These are phyloP conservation scores for Drosophila ercepeae DNA, from an alignment of 1,140 invertebrate genomes.

Conservation along the genomic window DNA sequence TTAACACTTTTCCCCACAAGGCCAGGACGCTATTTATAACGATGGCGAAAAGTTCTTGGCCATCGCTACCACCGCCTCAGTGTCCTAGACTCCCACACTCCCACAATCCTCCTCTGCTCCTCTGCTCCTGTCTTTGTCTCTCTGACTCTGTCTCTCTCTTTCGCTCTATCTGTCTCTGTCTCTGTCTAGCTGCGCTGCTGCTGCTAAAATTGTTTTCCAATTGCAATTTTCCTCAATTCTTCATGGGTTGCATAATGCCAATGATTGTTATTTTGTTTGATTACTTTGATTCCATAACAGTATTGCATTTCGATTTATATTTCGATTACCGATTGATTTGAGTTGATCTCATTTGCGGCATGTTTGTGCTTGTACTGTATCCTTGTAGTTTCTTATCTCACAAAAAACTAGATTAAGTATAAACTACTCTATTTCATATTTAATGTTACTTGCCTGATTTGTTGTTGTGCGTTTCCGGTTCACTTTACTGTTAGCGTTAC, in stretches of 20 bases:
- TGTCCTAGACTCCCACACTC: not conserved
- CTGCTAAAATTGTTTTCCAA: slow-evolving; percentile 45
- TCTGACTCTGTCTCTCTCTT: slow-evolving; percentile 8
- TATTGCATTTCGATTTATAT: not conserved
- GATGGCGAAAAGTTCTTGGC: slow-evolving; percentile 35
- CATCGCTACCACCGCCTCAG: not conserved
- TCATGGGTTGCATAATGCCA: slow-evolving; percentile 42
- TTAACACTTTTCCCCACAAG: slow-evolving; percentile 32
- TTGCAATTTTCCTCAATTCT: slow-evolving; percentile 50
- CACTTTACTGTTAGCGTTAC: slow-evolving; percentile 38
- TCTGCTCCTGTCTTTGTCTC: slow-evolving; percentile 1
- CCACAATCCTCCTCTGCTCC: too few species aligned
- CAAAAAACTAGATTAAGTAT: not conserved
- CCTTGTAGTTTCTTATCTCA: not conserved
- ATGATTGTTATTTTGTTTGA: slow-evolving; percentile 44
- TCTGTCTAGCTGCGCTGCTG: slow-evolving; percentile 35
- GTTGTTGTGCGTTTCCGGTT: slow-evolving; percentile 24
- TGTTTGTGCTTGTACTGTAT: not conserved
- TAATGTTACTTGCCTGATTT: slow-evolving; percentile 1
- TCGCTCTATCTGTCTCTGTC: slow-evolving; percentile 22
- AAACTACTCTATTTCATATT: not conserved
- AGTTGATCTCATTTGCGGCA: slow-evolving; percentile 26
- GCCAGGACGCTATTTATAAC: slow-evolving; percentile 38
- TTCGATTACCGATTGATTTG: slow-evolving; percentile 6
- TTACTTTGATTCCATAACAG: slow-evolving; percentile 31